Evolutionary conservation across 2,113 vertebrate species (phyloP), one percentile per base, ranked within the genome.

Genomic region (Poecile atricapillus): DNA sequence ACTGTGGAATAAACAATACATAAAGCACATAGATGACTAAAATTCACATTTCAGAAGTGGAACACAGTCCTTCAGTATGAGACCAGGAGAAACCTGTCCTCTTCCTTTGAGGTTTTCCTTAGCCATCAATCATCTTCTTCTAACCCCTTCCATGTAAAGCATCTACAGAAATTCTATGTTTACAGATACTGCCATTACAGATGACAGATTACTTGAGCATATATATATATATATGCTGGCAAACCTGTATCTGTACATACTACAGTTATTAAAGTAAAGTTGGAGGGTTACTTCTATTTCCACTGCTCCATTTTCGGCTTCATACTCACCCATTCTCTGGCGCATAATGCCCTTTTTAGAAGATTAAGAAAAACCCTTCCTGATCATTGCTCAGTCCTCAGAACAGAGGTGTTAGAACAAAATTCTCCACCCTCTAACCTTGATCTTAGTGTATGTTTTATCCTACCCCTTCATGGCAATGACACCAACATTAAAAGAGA

Each of bases 381-480:
- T 96, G 87, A 83, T 93, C 91, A 82, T 85, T 83, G 67, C 89
- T 92, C 55, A 73, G 64, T 85, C 75, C 86, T 92, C 90, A 91
- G 90, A 96, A 95, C 68, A 94, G 77, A 94, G 35, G 75, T 78
- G 73, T 80, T 80, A 90, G 94, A 95, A 97, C 80, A 93, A 89
- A 96, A 96, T 91, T 94, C 74, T 92, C 88, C 95, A 89, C 86
- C 75, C 80, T 33, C 46, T 92, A 87, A 89, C 81, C 91, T 96
- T 95, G 94, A 94, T 97, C 88, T 90, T 78, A 64, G 68, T n/a
- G 47, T 87, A 94, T 92, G 96, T 95, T 97, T 97, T 96, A 96
- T 97, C 94, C 93, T 97, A 95, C 59, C 50, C 88, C 96, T 96
- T 97, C 89, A 83, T 94, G 91, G 93, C 94, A 96, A 96, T 91